A percentile compares a stretch with the other conserved stretches of the same genome.
phyloP scores from a whole-genome alignment of 2,888 invertebrate species.

The Xylophagus ater region DNA sequence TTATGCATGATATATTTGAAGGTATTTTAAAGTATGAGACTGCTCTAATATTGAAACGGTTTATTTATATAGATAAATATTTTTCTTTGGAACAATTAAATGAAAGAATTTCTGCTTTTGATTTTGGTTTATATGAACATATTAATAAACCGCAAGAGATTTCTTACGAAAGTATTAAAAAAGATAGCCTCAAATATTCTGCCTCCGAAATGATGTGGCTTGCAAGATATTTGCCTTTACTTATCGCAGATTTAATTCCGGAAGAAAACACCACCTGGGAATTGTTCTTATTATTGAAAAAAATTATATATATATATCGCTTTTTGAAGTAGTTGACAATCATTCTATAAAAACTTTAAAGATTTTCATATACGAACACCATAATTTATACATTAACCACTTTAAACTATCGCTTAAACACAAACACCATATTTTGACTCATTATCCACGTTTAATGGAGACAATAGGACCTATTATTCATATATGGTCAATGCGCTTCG shows the following conservation, averaged over 20 bases:
- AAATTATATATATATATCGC: no score
- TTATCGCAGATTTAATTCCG: no score
- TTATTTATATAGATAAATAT: slow-evolving; percentile 9
- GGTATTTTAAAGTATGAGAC: slow-evolving; percentile 9
- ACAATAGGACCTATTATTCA: slow-evolving; percentile 13
- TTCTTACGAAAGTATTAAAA: slow-evolving; percentile 2
- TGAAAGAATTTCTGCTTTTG: slow-evolving; percentile 5
- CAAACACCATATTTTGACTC: slow-evolving; percentile 7
- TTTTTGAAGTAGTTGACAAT: no score
- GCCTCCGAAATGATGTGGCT: slow-evolving; percentile 12
- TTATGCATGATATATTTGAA: slow-evolving; percentile 11
- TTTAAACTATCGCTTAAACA: slow-evolving; percentile 4
- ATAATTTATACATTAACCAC: neutral
- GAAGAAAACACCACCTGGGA: no score
- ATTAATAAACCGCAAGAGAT: slow-evolving; percentile 7
- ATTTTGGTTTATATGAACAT: slow-evolving; percentile 5
- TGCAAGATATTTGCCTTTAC: no score
- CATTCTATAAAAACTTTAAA: no score
- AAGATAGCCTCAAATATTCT: slow-evolving; percentile 4
- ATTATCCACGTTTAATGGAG: slow-evolving; percentile 13
- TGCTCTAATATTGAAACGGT: slow-evolving; percentile 1
- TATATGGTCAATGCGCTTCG: slow-evolving; percentile 11
- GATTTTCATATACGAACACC: slow-evolving; percentile 4
- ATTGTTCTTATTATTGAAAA: no score
- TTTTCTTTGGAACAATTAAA: slow-evolving; percentile 10